phyloP scores from a whole-genome alignment of 2,797 vertebrate genomes.

The Geotrypetes seraphini region DNA sequence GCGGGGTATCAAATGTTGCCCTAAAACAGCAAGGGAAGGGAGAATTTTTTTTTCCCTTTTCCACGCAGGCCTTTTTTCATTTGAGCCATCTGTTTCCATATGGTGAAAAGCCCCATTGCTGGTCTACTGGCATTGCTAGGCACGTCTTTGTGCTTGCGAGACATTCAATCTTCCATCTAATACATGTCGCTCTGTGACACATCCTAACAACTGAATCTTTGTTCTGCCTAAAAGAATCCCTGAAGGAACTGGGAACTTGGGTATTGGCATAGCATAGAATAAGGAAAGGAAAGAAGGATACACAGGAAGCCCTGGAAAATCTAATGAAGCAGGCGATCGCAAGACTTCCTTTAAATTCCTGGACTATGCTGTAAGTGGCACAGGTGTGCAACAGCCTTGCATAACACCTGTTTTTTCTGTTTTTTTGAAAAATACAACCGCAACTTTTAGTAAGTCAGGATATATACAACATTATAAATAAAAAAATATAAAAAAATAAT shows the following conservation, averaged over 20 bases:
- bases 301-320: conserved; percentile 57
- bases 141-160: conserved; percentile 54
- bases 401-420: background rate
- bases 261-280: conserved; percentile 36
- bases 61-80: conserved; percentile 36
- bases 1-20: conserved; percentile 42
- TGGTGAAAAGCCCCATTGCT: conserved; percentile 52
- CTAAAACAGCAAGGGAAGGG: conserved; percentile 18
- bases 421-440: background rate
- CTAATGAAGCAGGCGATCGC: conserved; percentile 64
- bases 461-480: too few relatives aligned
- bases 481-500: too few relatives aligned
- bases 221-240: conserved; percentile 39
- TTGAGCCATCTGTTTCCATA: conserved; percentile 51
- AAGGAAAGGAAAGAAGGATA: conserved; percentile 24
- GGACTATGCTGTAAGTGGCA: background rate
- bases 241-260: conserved; percentile 45
- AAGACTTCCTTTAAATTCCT: conserved; percentile 27
- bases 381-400: conserved; percentile 12
- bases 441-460: background rate
- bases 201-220: conserved; percentile 54
- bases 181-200: conserved; percentile 56
- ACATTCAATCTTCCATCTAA: conserved; percentile 59
- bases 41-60: conserved; percentile 31
- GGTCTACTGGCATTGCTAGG: conserved; percentile 41